These are phyloP conservation scores for Crenichthys baileyi DNA, from an alignment of 2,797 vertebrate genomes.

Conservation along the genomic window DNA sequence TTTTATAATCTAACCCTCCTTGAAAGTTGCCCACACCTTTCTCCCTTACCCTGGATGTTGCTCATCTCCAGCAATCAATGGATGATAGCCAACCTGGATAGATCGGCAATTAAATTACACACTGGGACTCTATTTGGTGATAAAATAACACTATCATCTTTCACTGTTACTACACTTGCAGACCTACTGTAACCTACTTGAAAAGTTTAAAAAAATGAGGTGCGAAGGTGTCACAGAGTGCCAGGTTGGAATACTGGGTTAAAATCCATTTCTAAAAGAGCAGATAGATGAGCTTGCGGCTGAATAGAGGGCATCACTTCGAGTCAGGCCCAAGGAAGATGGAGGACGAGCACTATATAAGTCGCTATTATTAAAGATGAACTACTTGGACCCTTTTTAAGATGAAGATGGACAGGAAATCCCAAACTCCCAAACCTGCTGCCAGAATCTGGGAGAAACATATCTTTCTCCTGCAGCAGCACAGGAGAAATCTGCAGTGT, in stretches of 20 bases:
- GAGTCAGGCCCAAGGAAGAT: constrained; percentile 1
- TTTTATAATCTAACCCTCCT: not conserved
- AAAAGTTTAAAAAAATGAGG: not conserved
- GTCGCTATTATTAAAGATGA: constrained; percentile 1
- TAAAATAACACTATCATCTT: not conserved
- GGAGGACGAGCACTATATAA: not conserved
- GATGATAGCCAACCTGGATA: not conserved
- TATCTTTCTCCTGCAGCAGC: not conserved
- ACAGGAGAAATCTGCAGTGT: not conserved
- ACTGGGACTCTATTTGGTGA: not conserved
- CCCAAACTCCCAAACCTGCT: not conserved
- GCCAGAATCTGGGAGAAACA: not conserved
- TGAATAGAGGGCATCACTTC: constrained; percentile 6
- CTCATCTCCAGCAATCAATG: not conserved
- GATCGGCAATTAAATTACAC: not conserved
- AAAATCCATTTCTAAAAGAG: constrained; percentile 2
- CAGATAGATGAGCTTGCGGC: constrained; percentile 16
- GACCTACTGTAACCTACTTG: not conserved
- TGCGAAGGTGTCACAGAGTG: not conserved
- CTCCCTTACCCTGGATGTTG: not conserved
- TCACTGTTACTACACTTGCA: not conserved
- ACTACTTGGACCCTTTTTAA: not conserved
- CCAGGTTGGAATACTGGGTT: not conserved
- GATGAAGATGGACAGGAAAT: constrained; percentile 8
- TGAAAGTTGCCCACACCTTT: not conserved